Evolutionary conservation across 1,140 invertebrate species (phyloP).

Genomic region (Agrypnia vestita): DNA sequence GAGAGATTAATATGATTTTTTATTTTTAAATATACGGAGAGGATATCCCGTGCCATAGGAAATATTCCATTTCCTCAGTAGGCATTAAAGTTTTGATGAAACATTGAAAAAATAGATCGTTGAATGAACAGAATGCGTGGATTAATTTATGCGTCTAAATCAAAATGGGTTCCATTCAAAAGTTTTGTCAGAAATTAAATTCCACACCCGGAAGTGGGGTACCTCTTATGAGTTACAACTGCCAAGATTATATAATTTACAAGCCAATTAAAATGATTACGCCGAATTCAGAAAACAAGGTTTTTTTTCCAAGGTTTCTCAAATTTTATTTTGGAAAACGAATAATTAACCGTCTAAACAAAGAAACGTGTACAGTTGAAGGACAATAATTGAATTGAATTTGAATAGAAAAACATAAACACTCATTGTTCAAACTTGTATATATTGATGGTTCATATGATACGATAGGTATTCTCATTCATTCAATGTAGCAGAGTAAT

Average conservation of each 20-base stretch:
- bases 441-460: too few species aligned
- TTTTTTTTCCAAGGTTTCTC: slow-evolving; percentile 1
- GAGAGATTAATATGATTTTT: too few species aligned
- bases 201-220: slow-evolving; percentile 4
- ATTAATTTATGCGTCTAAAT: too few species aligned
- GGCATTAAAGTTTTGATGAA: too few species aligned
- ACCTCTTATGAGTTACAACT: neutral
- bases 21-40: neutral
- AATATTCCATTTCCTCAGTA: neutral
- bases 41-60: neutral
- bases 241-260: slow-evolving; percentile 19
- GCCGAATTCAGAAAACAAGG: neutral
- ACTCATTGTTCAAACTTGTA: too few species aligned
- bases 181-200: neutral
- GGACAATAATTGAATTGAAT: neutral
- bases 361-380: neutral
- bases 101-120: too few species aligned
- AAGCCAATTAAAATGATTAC: slow-evolving; percentile 28
- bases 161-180: neutral
- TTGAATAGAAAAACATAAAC: too few species aligned
- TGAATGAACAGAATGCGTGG: too few species aligned
- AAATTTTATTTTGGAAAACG: slow-evolving; percentile 7
- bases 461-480: too few species aligned
- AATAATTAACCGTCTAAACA: neutral
- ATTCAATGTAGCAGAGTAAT: too few species aligned